A percentile compares a stretch with the other conserved stretches of the same genome.
phyloP scores from a whole-genome alignment of 2,888 invertebrate genomes.

The Rotaria magnacalcarata region DNA sequence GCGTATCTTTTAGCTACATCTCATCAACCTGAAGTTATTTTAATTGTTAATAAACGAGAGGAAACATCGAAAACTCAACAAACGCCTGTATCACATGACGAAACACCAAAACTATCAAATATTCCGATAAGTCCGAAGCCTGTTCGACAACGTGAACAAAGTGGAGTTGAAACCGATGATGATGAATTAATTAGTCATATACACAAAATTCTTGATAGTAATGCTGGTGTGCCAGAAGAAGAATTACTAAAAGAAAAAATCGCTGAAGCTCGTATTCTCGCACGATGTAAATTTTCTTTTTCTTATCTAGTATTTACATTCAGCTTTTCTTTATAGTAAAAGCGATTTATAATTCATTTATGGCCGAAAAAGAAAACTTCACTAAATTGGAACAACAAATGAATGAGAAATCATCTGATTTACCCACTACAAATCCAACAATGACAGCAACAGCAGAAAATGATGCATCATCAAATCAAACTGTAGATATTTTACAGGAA shows the following conservation, averaged over 20 bases:
- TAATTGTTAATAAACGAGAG: conserved; percentile 31
- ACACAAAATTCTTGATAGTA: neutral
- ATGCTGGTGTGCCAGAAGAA: neutral
- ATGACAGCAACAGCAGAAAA: neutral
- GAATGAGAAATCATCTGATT: neutral
- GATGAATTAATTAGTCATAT: neutral
- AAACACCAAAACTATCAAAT: neutral
- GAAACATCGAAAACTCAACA: neutral
- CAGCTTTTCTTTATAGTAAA: neutral
- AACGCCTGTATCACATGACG: neutral
- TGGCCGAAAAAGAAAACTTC: conserved; percentile 14
- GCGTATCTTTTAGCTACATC: neutral
- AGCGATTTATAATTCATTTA: neutral
- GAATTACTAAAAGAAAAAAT: conserved; percentile 8
- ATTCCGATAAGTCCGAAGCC: neutral
- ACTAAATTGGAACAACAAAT: conserved; percentile 36
- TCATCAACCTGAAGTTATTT: conserved; percentile 19
- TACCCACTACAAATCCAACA: neutral
- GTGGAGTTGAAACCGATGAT: conserved; percentile 12
- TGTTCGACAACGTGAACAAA: conserved; percentile 1
- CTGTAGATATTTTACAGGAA: conserved; percentile 24
- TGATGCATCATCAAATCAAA: neutral
- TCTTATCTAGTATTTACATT: neutral
- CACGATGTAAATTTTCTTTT: neutral
- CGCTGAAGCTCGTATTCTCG: conserved; percentile 1